Evolutionary conservation across 2,113 vertebrate genomes (phyloP).

Genomic region (Bubo blakistoni): DNA sequence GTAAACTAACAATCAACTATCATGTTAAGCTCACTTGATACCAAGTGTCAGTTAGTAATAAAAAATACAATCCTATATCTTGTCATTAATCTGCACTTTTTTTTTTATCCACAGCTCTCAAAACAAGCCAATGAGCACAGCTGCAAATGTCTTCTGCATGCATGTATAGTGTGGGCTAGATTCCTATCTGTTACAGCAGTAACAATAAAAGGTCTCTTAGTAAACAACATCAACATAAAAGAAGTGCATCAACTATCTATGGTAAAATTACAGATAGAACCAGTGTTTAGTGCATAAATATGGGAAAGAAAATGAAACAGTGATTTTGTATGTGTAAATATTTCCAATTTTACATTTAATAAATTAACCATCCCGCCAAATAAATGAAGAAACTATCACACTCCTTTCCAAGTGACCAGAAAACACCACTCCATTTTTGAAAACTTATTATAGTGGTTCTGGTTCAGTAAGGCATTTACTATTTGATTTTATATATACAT

Average conservation of each 20-base stretch:
- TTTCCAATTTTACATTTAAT: neutral
- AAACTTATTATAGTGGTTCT: neutral
- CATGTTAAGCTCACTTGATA: neutral
- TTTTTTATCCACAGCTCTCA: slow-evolving; percentile 24
- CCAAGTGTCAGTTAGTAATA: neutral
- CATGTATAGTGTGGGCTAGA: neutral
- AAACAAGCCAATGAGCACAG: slow-evolving; percentile 20
- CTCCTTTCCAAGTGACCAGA: neutral
- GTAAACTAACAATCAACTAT: neutral
- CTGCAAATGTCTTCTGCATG: neutral
- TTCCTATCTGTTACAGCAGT: slow-evolving; percentile 6
- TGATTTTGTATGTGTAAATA: neutral
- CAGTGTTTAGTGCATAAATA: neutral
- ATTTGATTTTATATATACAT: neutral
- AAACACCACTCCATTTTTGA: neutral
- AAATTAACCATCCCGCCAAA: neutral
- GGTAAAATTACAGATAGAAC: neutral
- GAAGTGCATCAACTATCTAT: neutral
- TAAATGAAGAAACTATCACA: neutral
- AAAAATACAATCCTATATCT: neutral
- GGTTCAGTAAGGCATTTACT: neutral
- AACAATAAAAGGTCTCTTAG: neutral
- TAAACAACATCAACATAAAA: neutral
- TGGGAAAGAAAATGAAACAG: neutral
- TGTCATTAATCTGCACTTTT: neutral